phyloP scores from a whole-genome alignment of 2,888 invertebrate species.

The Horisme vitalbata region DNA sequence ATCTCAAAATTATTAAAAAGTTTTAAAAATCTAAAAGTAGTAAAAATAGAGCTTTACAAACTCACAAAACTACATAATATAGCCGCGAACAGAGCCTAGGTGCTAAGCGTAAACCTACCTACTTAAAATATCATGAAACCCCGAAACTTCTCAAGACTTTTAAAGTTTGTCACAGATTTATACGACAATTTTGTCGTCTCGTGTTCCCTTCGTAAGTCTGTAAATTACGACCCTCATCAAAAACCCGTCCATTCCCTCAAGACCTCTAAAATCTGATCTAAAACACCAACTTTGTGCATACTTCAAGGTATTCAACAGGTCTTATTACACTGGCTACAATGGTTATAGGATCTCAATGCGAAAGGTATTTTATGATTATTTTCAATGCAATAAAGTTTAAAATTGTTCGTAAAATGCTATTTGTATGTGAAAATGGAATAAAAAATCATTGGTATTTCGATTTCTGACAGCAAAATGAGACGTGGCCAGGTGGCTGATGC shows the following conservation, averaged over 20 bases:
- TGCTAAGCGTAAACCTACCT: background rate
- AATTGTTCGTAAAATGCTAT: constrained; percentile 22
- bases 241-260: constrained; percentile 31
- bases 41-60: too few species aligned
- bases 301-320: constrained; percentile 8
- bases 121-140: background rate
- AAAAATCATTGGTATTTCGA: constrained; percentile 41
- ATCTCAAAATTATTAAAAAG: too few species aligned
- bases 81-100: too few species aligned
- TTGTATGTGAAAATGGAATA: constrained; percentile 40
- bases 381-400: constrained; percentile 28
- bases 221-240: constrained; percentile 19
- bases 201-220: constrained; percentile 9
- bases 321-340: constrained; percentile 5
- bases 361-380: constrained; percentile 32
- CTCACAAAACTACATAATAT: too few species aligned
- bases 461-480: constrained; percentile 47
- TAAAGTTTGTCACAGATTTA: constrained; percentile 3
- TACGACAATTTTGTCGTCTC: constrained; percentile 1
- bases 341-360: constrained; percentile 10
- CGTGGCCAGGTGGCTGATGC: constrained; percentile 41
- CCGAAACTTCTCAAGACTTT: background rate
- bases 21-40: too few species aligned
- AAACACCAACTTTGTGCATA: constrained; percentile 22
- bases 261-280: constrained; percentile 44